A percentile compares a stretch with the other conserved stretches of the same genome.
These are phyloP conservation scores for Agapostemon virescens DNA, from an alignment of 2,888 invertebrate species.

Conservation along the genomic window DNA sequence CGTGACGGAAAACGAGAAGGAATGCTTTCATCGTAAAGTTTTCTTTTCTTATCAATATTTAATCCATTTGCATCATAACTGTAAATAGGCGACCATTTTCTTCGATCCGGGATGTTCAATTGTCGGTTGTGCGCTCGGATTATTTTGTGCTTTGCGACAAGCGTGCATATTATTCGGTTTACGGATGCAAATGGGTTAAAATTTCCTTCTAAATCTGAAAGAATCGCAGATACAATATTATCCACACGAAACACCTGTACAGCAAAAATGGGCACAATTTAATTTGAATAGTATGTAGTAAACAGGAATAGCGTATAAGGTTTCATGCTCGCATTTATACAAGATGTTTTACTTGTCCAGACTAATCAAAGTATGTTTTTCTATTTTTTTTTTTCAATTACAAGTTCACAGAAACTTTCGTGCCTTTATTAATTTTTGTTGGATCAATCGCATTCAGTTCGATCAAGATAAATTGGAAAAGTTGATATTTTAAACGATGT, in stretches of 20 bases:
- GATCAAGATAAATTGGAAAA: not conserved
- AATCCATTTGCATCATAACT: too few species aligned
- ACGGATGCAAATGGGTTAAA: too few species aligned
- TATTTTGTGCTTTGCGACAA: too few species aligned
- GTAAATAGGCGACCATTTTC: too few species aligned
- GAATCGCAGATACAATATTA: not conserved
- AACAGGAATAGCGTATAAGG: not conserved
- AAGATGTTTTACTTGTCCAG: not conserved
- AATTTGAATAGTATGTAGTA: not conserved
- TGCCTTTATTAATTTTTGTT: not conserved
- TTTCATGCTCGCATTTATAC: not conserved
- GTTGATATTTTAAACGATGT: not conserved
- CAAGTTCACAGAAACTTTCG: not conserved
- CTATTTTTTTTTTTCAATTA: not conserved
- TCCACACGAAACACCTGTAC: not conserved
- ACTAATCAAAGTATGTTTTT: not conserved
- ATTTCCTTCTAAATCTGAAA: not conserved
- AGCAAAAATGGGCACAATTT: conserved; percentile 2
- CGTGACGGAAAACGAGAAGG: too few species aligned
- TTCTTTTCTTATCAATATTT: too few species aligned
- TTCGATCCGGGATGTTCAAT: too few species aligned
- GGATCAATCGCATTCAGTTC: not conserved
- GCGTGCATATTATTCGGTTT: too few species aligned
- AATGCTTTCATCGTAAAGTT: too few species aligned
- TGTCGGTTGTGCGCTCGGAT: too few species aligned